Evolutionary conservation across 2,888 invertebrate genomes (phyloP), one percentile per base, ranked within the genome.

Genomic region (Prenolepis imparis): DNA sequence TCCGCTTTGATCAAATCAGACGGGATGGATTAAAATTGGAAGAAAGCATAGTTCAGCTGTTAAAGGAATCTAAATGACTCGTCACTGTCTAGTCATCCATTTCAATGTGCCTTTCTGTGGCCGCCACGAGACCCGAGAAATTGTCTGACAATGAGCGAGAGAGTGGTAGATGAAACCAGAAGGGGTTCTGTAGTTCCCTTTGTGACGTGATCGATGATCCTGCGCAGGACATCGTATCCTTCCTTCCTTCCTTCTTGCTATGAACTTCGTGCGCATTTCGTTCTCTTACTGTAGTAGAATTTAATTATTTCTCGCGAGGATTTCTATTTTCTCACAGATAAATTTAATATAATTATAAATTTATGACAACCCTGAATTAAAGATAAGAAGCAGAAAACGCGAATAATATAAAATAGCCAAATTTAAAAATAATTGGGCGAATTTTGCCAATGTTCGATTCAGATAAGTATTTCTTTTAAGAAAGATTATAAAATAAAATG

Each of bases 91-190:
- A 82, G 84, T 86, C 86, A 88, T 90, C 83, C 84, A 86, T 85
- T 86, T 86, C 83, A 83, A 75, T 75, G 74, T 84, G 83, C 84
- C 73, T 80, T 80, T 80, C 72, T 77, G 63, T 63, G 73, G 59
- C 52, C 66, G 82, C 44, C 80, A 52, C 59, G 59, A 78, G 52
- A 74, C 68, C 64, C 70, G 86, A 84, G 88, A 80, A 87, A 90
- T 90, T 83, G 87, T 84, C 84, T 86, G 90, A 90, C 90, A 90
- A 90, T 90, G 90, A 90, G 87, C 84, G 88, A 86, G 88, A 85
- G 87, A 85, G 74, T 55, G 86, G 85, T 78, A 82, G 84, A 86
- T 82, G 84, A 88, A 81, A 89, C 77, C 81, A 84, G 90, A 89
- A 89, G 85, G 89, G 88, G 81, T 89, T 89, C 74, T 77, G 77